Conservation (phyloP, 2,888 invertebrate species). For the Clostera curtula region DNA sequence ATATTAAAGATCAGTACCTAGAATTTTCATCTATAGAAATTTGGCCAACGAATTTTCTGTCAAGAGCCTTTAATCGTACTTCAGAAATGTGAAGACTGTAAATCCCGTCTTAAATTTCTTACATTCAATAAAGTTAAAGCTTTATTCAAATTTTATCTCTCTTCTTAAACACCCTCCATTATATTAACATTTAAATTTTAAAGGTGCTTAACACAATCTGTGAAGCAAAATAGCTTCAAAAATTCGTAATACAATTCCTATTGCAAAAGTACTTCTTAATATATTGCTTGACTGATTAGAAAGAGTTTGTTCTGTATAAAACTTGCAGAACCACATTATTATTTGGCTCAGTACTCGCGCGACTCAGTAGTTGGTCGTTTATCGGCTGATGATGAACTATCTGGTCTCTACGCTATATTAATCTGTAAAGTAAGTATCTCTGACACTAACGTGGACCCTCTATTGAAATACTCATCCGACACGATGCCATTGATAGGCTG, state of each 20-base stretch:
- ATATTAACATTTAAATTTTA: constrained; percentile 19
- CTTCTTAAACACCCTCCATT: constrained; percentile 16
- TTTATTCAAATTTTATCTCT: constrained; percentile 24
- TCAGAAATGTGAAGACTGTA: constrained; percentile 3
- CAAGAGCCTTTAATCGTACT: constrained; percentile 12
- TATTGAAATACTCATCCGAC: too few species aligned
- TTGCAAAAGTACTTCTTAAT: too few species aligned
- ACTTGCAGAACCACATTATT: too few species aligned
- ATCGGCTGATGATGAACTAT: too few species aligned
- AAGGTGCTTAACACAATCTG: constrained; percentile 7
- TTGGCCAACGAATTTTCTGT: constrained; percentile 9
- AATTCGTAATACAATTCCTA: neutral
- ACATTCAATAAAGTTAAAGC: constrained; percentile 19
- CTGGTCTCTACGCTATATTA: too few species aligned
- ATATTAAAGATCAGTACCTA: too few species aligned
- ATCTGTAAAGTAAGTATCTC: too few species aligned
- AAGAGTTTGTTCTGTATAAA: too few species aligned
- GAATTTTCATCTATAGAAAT: constrained; percentile 6
- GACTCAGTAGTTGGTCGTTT: too few species aligned
- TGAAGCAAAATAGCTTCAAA: constrained; percentile 10
- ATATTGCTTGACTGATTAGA: too few species aligned
- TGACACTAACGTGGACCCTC: too few species aligned
- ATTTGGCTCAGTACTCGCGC: neutral
- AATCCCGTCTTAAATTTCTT: constrained; percentile 7
- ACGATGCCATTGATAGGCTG: too few species aligned